phyloP scores from a whole-genome alignment of 2,797 vertebrate species.

The Melanotaenia boesemani region DNA sequence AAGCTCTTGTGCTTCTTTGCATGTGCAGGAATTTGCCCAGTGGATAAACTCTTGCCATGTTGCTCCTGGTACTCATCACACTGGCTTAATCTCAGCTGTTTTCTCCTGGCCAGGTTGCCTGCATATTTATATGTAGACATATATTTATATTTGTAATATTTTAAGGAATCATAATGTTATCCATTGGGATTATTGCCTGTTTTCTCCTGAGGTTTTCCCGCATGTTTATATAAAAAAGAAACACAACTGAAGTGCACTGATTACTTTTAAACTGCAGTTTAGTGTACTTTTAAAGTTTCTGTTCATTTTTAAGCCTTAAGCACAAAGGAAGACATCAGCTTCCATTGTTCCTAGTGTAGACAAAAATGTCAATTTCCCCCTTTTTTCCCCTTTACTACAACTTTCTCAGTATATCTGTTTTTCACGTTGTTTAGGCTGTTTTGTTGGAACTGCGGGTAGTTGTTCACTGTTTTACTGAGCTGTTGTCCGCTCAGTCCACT shows the following conservation, averaged over 20 bases:
- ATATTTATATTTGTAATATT: too few species aligned
- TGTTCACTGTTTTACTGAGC: conserved; percentile 50
- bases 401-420: conserved; percentile 49
- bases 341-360: conserved; percentile 6
- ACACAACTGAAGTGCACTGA: background rate
- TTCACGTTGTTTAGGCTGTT: conserved; percentile 50
- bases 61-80: conserved; percentile 52
- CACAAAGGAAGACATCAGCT: conserved; percentile 25
- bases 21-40: conserved; percentile 46
- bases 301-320: conserved; percentile 10
- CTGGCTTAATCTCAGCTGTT: conserved; percentile 46
- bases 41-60: conserved; percentile 39
- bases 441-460: conserved; percentile 54
- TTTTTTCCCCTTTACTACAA: conserved; percentile 38
- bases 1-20: conserved; percentile 42
- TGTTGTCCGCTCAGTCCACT: conserved; percentile 65
- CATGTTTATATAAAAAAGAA: conserved; percentile 26
- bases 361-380: conserved; percentile 33
- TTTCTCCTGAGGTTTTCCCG: conserved; percentile 20
- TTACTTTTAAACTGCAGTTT: conserved; percentile 4
- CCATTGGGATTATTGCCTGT: conserved; percentile 51
- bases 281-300: conserved; percentile 9
- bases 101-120: conserved; percentile 24
- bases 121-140: background rate
- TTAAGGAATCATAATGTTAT: conserved; percentile 18